Conservation (phyloP, 1,140 invertebrate genomes). For the Trichomalopsis sarcophagae region DNA sequence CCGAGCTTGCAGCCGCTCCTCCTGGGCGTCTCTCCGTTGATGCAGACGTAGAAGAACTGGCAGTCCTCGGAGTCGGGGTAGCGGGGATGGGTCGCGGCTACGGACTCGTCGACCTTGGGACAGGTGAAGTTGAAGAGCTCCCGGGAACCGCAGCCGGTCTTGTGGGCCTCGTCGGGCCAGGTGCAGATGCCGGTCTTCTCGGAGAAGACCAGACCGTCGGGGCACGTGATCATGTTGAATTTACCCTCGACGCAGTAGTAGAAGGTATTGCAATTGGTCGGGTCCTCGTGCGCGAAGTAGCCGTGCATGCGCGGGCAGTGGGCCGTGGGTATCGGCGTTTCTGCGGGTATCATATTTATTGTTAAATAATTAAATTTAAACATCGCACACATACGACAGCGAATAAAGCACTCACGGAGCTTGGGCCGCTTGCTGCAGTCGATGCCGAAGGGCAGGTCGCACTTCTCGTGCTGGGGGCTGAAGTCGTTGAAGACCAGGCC, state of each 20-base stretch:
- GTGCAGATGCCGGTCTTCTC: slow-evolving; percentile 92
- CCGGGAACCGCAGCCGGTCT: slow-evolving; percentile 87
- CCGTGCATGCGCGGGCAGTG: slow-evolving; percentile 91
- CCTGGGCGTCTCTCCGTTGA: slow-evolving; percentile 88
- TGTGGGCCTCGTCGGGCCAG: slow-evolving; percentile 93
- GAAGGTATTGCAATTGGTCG: slow-evolving; percentile 89
- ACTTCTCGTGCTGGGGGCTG: slow-evolving; percentile 87
- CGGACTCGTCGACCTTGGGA: slow-evolving; percentile 83
- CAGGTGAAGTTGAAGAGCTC: slow-evolving; percentile 92
- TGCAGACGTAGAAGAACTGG: slow-evolving; percentile 94
- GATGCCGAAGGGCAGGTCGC: slow-evolving; percentile 90
- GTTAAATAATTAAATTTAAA: too few relatives aligned
- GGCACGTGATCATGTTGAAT: slow-evolving; percentile 92
- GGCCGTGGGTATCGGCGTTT: slow-evolving; percentile 81
- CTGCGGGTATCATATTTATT: slow-evolving; percentile 70
- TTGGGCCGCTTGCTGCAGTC: slow-evolving; percentile 86
- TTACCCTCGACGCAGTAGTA: slow-evolving; percentile 93
- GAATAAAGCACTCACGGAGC: slow-evolving; percentile 80
- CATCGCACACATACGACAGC: too few relatives aligned
- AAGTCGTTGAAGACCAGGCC: slow-evolving; percentile 95
- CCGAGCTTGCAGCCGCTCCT: slow-evolving; percentile 91
- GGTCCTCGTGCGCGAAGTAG: slow-evolving; percentile 90
- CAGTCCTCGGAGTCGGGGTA: slow-evolving; percentile 93
- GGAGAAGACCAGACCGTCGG: slow-evolving; percentile 90
- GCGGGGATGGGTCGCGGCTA: slow-evolving; percentile 86